Evolutionary conservation across 2,113 vertebrate genomes (phyloP).

Genomic region (Trachemys scripta): DNA sequence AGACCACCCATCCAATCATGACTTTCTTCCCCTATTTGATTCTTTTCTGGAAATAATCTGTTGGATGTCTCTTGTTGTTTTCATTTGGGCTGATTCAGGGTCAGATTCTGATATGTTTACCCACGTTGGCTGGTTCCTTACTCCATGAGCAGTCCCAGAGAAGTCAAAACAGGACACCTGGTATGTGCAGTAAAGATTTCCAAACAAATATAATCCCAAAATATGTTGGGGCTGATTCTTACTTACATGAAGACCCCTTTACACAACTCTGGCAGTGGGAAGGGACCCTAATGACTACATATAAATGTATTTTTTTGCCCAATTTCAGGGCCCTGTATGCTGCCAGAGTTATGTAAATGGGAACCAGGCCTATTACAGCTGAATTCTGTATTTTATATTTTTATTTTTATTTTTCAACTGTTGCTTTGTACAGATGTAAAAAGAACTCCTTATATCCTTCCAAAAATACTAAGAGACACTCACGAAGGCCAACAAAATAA

Average conservation of each 20-base stretch:
- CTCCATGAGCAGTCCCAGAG: not conserved
- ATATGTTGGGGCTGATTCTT: not conserved
- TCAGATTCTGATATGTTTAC: not conserved
- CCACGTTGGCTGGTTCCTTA: not conserved
- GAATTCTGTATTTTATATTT: not conserved
- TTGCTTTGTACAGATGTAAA: not conserved
- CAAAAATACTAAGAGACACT: not conserved
- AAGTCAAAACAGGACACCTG: constrained; percentile 23
- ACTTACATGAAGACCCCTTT: constrained; percentile 29
- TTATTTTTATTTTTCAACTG: not conserved
- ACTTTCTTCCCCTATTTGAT: not conserved
- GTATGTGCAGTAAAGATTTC: constrained; percentile 28
- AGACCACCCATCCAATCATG: not conserved
- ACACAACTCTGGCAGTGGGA: constrained; percentile 20
- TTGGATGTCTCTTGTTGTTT: not conserved
- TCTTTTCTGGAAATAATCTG: not conserved
- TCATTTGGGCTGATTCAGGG: constrained; percentile 8
- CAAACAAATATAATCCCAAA: constrained; percentile 18
- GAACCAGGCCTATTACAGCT: not conserved
- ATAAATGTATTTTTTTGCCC: constrained; percentile 48
- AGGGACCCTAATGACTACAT: not conserved
- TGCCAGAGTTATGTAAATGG: constrained; percentile 11
- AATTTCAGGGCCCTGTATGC: not conserved
- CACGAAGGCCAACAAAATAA: not conserved
- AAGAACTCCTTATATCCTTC: not conserved